Conservation (phyloP, 2,888 invertebrate species). For the Hypena proboscidalis region DNA sequence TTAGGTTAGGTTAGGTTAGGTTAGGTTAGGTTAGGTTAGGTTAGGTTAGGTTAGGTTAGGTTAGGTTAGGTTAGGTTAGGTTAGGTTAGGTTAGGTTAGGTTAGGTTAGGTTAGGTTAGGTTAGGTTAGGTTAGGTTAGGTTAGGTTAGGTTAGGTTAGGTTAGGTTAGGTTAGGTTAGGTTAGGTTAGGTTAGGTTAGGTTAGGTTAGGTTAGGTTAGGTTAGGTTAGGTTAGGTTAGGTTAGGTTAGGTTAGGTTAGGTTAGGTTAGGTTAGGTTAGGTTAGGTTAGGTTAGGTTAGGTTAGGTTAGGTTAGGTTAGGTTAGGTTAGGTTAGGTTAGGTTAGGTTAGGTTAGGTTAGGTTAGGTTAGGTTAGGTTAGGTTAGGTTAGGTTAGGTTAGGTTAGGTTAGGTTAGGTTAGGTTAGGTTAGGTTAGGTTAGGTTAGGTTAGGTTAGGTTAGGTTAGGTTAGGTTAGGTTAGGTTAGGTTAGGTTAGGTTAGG, state of each 20-base stretch:
- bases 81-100: conserved; percentile 31
- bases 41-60: conserved; percentile 34
- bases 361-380: conserved; percentile 21
- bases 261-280: conserved; percentile 26
- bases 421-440: conserved; percentile 31
- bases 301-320: conserved; percentile 34
- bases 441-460: conserved; percentile 20
- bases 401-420: conserved; percentile 33
- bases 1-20: conserved; percentile 29
- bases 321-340: conserved; percentile 33
- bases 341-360: conserved; percentile 29
- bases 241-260: conserved; percentile 34
- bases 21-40: conserved; percentile 21
- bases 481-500: conserved; percentile 34
- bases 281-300: conserved; percentile 24
- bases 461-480: conserved; percentile 33
- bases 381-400: conserved; percentile 34
- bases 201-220: conserved; percentile 28
- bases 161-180: conserved; percentile 34
- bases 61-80: conserved; percentile 33
- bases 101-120: conserved; percentile 20
- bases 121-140: conserved; percentile 33
- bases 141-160: conserved; percentile 34
- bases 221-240: conserved; percentile 34
- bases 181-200: conserved; percentile 23